Conservation (phyloP, 92 coral and sea anemone genomes). For the Palythoa grandis region DNA sequence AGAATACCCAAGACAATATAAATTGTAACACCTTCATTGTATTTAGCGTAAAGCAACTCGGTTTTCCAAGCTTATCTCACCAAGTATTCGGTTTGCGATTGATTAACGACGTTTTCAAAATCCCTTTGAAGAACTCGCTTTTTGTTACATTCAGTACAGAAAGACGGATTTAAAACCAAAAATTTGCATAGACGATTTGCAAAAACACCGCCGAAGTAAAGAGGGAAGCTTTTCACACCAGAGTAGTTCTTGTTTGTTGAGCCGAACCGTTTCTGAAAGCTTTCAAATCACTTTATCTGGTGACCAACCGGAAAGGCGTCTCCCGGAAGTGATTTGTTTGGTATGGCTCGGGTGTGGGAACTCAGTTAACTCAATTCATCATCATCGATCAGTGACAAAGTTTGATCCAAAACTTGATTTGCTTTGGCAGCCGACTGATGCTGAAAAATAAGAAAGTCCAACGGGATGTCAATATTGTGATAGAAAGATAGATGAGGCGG, state of each 20-base stretch:
- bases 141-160: neutral
- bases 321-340: conserved; percentile 14
- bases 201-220: conserved; percentile 6
- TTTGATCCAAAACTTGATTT: conserved; percentile 8
- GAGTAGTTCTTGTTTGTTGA: neutral
- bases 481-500: neutral
- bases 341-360: conserved; percentile 39
- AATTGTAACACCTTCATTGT: neutral
- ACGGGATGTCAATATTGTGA: neutral
- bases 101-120: neutral
- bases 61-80: too few relatives aligned
- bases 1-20: neutral
- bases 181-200: neutral
- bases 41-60: neutral
- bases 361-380: conserved; percentile 17
- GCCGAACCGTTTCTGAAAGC: conserved; percentile 16
- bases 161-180: neutral
- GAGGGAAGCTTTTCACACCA: conserved; percentile 15
- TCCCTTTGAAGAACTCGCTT: neutral
- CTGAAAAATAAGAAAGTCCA: neutral
- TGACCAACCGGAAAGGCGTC: conserved; percentile 35
- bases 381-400: conserved; percentile 45
- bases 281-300: conserved; percentile 31
- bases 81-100: neutral
- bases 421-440: conserved; percentile 21